A percentile compares a stretch with the other conserved stretches of the same genome.
phyloP scores from a whole-genome alignment of 2,797 vertebrate genomes.

The Orientallactaga sibirica region DNA sequence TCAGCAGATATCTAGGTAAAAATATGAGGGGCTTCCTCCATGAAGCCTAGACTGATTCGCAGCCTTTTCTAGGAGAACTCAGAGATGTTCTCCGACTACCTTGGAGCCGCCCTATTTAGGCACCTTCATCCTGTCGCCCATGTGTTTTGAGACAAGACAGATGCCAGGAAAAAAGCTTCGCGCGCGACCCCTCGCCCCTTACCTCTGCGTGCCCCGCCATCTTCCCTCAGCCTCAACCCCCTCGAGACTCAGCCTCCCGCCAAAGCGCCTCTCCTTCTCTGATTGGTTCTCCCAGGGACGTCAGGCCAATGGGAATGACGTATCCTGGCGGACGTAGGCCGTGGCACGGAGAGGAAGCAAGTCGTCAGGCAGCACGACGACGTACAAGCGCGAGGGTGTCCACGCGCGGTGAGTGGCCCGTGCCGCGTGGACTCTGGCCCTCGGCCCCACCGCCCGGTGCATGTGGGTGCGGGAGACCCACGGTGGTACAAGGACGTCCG shows the following conservation, averaged over 20 bases:
- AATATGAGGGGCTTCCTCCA: background rate
- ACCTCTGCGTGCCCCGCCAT: background rate
- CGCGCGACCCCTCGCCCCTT: accelerated
- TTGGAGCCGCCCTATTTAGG: accelerated
- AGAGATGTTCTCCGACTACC: background rate
- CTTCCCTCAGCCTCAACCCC: background rate
- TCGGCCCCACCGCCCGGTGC: slow-evolving; percentile 25
- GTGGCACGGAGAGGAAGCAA: background rate
- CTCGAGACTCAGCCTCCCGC: slow-evolving; percentile 70
- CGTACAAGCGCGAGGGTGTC: background rate
- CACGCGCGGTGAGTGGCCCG: background rate
- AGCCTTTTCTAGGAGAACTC: background rate
- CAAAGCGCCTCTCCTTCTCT: slow-evolving; percentile 19
- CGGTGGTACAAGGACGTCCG: background rate
- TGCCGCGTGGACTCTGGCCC: background rate
- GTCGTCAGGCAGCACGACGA: background rate
- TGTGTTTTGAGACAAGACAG: background rate
- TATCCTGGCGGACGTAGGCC: background rate
- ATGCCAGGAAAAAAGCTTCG: background rate
- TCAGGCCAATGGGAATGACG: slow-evolving; percentile 71
- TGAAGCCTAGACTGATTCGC: background rate
- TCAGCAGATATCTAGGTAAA: too few relatives aligned
- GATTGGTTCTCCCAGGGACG: slow-evolving; percentile 63
- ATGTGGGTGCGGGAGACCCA: background rate
- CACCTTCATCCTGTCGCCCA: background rate